These are phyloP conservation scores for Micrasema longulum DNA, from an alignment of 1,140 invertebrate species.

Conservation along the genomic window DNA sequence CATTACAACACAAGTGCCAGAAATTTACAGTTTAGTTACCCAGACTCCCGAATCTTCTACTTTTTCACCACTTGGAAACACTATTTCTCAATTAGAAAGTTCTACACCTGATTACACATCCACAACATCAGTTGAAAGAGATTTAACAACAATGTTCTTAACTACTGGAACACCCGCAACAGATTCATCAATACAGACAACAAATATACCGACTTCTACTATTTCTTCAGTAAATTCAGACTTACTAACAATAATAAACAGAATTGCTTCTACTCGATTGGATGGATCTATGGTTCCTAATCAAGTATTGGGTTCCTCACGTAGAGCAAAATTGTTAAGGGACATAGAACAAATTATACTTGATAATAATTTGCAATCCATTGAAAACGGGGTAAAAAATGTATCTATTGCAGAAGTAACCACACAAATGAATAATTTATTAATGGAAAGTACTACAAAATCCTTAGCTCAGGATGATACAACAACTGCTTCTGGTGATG, in stretches of 20 bases:
- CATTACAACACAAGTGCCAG: neutral
- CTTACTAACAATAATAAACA: conserved; percentile 45
- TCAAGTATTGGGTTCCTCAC: conserved; percentile 58
- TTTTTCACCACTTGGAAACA: no score
- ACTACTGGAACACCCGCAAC: conserved; percentile 26
- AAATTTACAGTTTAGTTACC: no score
- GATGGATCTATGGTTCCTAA: conserved; percentile 19
- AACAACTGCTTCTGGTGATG: conserved; percentile 7
- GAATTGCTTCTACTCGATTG: conserved; percentile 23
- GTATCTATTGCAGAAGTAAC: conserved; percentile 19
- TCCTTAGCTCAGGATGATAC: conserved; percentile 1
- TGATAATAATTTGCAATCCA: conserved; percentile 60
- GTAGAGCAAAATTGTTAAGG: conserved; percentile 65
- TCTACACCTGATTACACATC: no score
- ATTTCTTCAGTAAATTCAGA: conserved; percentile 27
- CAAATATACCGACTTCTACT: conserved; percentile 21
- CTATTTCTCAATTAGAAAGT: no score
- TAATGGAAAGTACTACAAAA: neutral
- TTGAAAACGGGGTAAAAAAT: conserved; percentile 39
- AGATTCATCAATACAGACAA: conserved; percentile 15
- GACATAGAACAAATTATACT: conserved; percentile 66
- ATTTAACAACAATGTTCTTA: conserved; percentile 36
- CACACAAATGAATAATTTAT: conserved; percentile 5
- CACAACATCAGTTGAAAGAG: no score
- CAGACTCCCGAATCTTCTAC: no score